These are phyloP conservation scores for Microcebus jonahi DNA, from an alignment of 2,113 vertebrate genomes.

Conservation along the genomic window DNA sequence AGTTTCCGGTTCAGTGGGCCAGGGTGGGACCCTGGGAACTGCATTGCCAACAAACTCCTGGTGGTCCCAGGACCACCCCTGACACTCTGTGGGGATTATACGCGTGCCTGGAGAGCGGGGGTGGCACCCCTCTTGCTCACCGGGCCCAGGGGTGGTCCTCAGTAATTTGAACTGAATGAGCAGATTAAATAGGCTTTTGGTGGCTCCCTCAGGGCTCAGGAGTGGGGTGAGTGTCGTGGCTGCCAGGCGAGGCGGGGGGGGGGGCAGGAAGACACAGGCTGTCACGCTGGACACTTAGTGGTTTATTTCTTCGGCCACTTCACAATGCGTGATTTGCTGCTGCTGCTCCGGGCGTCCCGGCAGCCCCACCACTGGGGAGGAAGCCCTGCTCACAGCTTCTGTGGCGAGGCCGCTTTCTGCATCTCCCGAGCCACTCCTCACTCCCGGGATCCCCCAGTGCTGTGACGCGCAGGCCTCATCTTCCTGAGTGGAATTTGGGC, in stretches of 20 bases:
- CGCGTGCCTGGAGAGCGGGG: background rate
- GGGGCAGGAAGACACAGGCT: background rate
- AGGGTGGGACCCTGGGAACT: background rate
- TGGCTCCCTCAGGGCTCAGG: background rate
- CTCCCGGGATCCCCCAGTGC: background rate
- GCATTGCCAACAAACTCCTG: background rate
- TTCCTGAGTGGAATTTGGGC: background rate
- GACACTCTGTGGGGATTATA: background rate
- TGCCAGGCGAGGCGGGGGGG: background rate
- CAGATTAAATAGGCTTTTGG: background rate
- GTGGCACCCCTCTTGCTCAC: rapidly evolving
- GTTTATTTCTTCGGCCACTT: background rate
- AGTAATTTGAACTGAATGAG: background rate
- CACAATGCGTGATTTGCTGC: background rate
- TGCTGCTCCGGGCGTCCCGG: background rate
- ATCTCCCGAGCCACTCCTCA: background rate
- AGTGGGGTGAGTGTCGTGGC: rapidly evolving
- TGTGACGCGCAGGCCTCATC: background rate
- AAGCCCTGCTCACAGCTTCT: background rate
- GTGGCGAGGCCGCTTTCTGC: background rate
- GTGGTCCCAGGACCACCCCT: background rate
- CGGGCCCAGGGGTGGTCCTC: background rate
- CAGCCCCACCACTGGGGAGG: rapidly evolving
- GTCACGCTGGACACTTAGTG: background rate
- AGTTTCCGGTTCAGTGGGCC: background rate